Conservation (phyloP, 2,113 vertebrate species). For the Dryoscopus gambensis region DNA sequence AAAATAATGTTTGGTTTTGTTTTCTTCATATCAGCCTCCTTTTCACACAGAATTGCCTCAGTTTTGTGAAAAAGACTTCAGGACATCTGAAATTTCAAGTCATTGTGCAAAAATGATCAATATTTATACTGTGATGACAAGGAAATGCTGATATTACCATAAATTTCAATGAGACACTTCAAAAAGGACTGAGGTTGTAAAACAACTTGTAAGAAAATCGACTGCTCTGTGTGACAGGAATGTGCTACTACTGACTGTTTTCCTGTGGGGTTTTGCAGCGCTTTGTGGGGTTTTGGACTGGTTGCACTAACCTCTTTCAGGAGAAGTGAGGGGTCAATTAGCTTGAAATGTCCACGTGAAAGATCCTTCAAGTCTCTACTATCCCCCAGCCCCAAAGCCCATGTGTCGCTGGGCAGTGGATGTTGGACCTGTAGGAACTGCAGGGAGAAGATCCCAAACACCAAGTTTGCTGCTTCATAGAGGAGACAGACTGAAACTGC, state of each 20-base stretch:
- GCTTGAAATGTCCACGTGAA: not conserved
- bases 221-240: not conserved
- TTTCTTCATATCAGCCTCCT: not conserved
- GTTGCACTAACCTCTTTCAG: not conserved
- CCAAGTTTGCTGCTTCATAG: not conserved
- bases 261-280: not conserved
- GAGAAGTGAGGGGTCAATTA: not conserved
- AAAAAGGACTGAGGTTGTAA: not conserved
- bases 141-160: not conserved
- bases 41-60: not conserved
- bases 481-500: not conserved
- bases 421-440: not conserved
- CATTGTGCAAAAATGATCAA: not conserved
- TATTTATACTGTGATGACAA: not conserved
- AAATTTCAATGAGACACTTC: not conserved
- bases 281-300: not conserved
- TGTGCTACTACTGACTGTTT: not conserved
- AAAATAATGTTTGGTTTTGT: not conserved
- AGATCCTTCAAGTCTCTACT: not conserved
- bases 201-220: not conserved
- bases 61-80: not conserved
- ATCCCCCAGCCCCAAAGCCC: not conserved
- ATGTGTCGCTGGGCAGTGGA: fast-evolving
- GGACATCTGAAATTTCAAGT: not conserved
- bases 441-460: not conserved